Evolutionary conservation across 2,113 vertebrate species (phyloP), one percentile per base, ranked within the genome.

Genomic region (Mustela lutreola): DNA sequence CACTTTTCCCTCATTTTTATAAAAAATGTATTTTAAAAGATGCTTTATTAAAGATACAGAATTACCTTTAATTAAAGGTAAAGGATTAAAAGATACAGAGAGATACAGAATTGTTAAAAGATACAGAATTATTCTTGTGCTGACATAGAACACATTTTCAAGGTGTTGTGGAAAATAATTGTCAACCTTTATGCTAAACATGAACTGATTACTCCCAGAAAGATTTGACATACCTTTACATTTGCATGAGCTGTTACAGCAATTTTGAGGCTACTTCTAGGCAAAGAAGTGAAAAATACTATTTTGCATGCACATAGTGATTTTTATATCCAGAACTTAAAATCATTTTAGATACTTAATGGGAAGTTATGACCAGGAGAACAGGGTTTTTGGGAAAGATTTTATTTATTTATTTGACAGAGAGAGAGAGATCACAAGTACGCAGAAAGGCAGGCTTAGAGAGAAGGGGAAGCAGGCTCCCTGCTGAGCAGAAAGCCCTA

Each of bases 151-250:
- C 33, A 80, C 11, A 95, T 94, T 94, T 93, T 83, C 4, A 89
- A 83, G 11, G 18, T 89, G 22, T 95, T 92, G 94, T 91, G n/a
- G n/a, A 24, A 85, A 94, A 92, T 97, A 78, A 97, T 94, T 95
- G 71, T 56, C n/a, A 93, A 85, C 18, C 19, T 60, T 96, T 93
- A 73, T 58, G 65, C 39, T 96, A 85, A 95, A 90, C 10, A 76
- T 67, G 56, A 31, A 92, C 39, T 78, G 82, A 97, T 96, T 91
- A 82, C 67, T 89, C n/a, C 22, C 26, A 73, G 26, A 56, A 58
- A 63, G 58, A 73, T 78, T 79, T 96, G 63, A 75, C 94, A 60
- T 63, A 86, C 10, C 8, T 73, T 96, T 92, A 63, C 22, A 63
- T 89, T 96, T 92, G 33, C 3, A 31, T 94, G 76, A 87, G 79